Conservation (phyloP, 2,113 vertebrate species). For the Chloropsis cyanopogon region DNA sequence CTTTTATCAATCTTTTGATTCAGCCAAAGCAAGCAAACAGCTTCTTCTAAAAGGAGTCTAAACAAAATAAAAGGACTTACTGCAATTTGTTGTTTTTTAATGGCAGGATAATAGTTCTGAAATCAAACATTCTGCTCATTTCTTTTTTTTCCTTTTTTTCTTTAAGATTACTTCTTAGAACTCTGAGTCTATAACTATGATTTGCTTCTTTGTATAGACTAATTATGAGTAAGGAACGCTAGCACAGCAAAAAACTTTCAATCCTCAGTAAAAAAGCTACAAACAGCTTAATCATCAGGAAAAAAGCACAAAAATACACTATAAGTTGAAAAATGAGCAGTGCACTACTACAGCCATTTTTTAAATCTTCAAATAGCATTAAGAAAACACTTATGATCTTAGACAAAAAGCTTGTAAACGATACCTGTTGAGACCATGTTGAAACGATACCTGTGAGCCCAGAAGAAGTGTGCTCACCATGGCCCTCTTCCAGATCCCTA, state of each 20-base stretch:
- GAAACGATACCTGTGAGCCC: too few species aligned
- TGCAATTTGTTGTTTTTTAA: not conserved
- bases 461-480: not conserved
- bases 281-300: not conserved
- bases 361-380: not conserved
- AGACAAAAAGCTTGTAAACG: not conserved
- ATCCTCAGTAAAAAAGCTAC: not conserved
- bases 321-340: not conserved
- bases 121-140: not conserved
- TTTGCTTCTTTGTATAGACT: not conserved
- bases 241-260: not conserved
- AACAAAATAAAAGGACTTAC: not conserved
- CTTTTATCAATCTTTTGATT: slow-evolving; percentile 21
- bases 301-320: not conserved
- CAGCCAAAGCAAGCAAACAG: not conserved
- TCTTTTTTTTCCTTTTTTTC: not conserved
- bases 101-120: not conserved
- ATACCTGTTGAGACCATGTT: not conserved
- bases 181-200: not conserved
- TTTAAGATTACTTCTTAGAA: not conserved
- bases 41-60: not conserved
- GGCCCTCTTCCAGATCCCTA: not conserved
- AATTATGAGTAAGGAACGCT: not conserved
- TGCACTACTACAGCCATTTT: not conserved
- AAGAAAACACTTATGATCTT: not conserved